phyloP scores from a whole-genome alignment of 2,797 vertebrate genomes.

The Smutsia gigantea region DNA sequence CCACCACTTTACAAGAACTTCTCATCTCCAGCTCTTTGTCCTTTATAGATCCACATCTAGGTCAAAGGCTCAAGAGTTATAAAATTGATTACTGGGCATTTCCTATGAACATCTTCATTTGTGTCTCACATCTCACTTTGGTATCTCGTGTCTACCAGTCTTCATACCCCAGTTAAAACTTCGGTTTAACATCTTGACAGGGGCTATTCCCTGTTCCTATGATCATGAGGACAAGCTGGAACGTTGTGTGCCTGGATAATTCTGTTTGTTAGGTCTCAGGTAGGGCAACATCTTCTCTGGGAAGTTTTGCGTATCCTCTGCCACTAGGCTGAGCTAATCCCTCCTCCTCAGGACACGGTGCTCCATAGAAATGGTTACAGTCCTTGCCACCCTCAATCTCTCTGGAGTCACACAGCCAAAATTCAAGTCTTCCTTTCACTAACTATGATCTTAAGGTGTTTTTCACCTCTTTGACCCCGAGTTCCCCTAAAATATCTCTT shows the following conservation, averaged over 20 bases:
- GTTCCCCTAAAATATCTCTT: not conserved
- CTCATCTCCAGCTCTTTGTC: not conserved
- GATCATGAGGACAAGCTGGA: not conserved
- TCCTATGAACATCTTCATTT: conserved; percentile 14
- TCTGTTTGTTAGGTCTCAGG: not conserved
- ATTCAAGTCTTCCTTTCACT: not conserved
- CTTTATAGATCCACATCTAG: not conserved
- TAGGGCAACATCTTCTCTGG: not conserved
- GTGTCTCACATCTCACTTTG: not conserved
- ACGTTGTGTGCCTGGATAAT: not conserved
- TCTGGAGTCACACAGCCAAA: not conserved
- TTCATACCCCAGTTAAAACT: not conserved
- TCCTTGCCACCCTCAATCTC: not conserved
- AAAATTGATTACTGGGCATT: not conserved
- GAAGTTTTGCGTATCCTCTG: not conserved
- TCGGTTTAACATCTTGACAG: not conserved
- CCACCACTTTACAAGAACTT: not conserved
- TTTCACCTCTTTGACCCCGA: not conserved
- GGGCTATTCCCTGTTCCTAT: not conserved
- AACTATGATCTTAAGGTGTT: not conserved
- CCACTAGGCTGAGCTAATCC: not conserved
- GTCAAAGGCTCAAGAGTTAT: not conserved
- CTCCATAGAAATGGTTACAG: not conserved
- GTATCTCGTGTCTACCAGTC: not conserved
- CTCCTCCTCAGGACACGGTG: not conserved